Evolutionary conservation across 2,888 invertebrate species (phyloP).

Genomic region (Andricus curvator): DNA sequence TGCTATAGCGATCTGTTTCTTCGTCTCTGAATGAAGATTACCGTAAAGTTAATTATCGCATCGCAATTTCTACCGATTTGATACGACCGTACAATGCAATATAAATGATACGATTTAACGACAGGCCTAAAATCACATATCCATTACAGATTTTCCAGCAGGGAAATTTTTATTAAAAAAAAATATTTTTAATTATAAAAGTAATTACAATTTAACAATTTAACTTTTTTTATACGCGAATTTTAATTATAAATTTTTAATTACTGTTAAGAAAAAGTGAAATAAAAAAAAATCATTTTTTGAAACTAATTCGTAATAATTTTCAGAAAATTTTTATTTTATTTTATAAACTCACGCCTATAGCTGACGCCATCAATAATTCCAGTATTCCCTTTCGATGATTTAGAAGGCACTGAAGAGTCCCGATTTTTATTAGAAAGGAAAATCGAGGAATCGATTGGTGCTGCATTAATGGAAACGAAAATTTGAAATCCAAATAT

Average conservation of each 20-base stretch:
- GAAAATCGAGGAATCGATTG: not conserved
- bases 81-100: not conserved
- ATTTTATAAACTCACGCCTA: slow-evolving; percentile 19
- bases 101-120: slow-evolving; percentile 1
- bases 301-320: not conserved
- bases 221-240: not conserved
- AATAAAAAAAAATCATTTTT: not conserved
- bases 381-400: not conserved
- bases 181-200: not conserved
- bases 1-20: not conserved
- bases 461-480: not conserved
- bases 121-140: not conserved
- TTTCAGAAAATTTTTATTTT: not conserved
- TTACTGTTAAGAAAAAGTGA: not conserved
- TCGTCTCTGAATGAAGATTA: not conserved
- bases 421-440: not conserved
- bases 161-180: not conserved
- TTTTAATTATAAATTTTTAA: not conserved
- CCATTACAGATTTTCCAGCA: not conserved
- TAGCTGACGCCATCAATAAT: slow-evolving; percentile 3
- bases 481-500: not conserved
- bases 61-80: slow-evolving; percentile 5
- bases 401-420: not conserved
- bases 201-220: not conserved
- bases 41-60: not conserved